Conservation (phyloP, 1,140 invertebrate genomes). For the Bilobella aurantiaca region DNA sequence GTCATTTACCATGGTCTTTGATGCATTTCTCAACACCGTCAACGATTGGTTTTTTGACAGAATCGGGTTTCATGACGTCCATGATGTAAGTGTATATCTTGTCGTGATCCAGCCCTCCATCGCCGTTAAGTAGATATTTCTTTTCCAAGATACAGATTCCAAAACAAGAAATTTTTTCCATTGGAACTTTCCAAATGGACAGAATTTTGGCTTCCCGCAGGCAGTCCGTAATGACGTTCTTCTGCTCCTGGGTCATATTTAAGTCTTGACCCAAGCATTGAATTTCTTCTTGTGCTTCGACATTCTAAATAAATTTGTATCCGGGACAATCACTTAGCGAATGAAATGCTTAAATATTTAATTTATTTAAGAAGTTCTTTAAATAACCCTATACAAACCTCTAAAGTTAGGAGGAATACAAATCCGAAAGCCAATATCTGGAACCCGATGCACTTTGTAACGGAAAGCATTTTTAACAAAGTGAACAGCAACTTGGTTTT, state of each 20-base stretch:
- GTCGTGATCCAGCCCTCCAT: conserved; percentile 17
- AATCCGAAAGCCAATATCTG: too few species aligned
- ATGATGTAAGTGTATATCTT: conserved; percentile 17
- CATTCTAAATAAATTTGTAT: not conserved
- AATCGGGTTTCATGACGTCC: conserved; percentile 20
- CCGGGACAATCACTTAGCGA: too few species aligned
- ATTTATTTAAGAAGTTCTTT: too few species aligned
- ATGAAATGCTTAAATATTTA: too few species aligned
- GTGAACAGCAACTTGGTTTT: too few species aligned
- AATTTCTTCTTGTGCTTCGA: conserved; percentile 12
- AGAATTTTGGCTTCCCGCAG: conserved; percentile 11
- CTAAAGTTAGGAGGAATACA: too few species aligned
- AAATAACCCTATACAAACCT: too few species aligned
- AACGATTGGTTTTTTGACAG: conserved; percentile 14
- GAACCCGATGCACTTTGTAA: too few species aligned
- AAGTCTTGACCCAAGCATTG: conserved; percentile 13
- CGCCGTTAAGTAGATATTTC: conserved; percentile 1
- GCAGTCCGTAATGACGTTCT: conserved; percentile 14
- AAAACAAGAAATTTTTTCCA: conserved; percentile 14
- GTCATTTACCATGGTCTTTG: conserved; percentile 14
- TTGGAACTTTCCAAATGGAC: conserved; percentile 21
- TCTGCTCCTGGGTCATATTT: conserved; percentile 20
- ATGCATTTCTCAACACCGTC: conserved; percentile 22
- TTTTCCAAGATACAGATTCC: not conserved
- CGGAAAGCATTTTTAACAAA: too few species aligned